Conservation (phyloP, 2,888 invertebrate species). For the Calameuta idolon region DNA sequence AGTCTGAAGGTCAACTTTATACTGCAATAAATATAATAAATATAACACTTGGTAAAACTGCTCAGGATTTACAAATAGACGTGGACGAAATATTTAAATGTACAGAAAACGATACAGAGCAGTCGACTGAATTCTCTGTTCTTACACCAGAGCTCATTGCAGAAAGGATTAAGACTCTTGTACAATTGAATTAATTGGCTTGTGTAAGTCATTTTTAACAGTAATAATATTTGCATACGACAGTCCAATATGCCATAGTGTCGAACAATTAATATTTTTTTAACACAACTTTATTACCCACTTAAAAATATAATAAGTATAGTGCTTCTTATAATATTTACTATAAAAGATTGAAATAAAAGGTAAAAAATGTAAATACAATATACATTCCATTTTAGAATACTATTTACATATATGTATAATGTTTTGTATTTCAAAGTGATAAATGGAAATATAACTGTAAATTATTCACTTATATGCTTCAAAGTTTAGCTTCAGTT, state of each 20-base stretch:
- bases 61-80: conserved; percentile 27
- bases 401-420: neutral
- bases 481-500: conserved; percentile 88
- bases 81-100: conserved; percentile 14
- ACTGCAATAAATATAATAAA: conserved; percentile 34
- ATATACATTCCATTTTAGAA: too few relatives aligned
- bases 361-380: neutral
- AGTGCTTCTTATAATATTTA: neutral
- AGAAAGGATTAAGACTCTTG: conserved; percentile 27
- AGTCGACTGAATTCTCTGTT: conserved; percentile 6
- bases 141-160: conserved; percentile 16
- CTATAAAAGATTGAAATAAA: conserved; percentile 5
- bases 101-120: conserved; percentile 12
- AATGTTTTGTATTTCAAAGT: neutral
- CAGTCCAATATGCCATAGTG: neutral
- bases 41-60: conserved; percentile 25
- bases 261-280: neutral
- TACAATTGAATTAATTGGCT: neutral
- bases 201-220: too few relatives aligned
- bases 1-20: conserved; percentile 37
- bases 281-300: neutral
- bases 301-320: neutral
- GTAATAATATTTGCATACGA: too few relatives aligned
- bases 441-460: neutral
- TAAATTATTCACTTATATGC: neutral